Evolutionary conservation across 2,888 invertebrate genomes (phyloP).

Genomic region (Aethes cnicana): DNA sequence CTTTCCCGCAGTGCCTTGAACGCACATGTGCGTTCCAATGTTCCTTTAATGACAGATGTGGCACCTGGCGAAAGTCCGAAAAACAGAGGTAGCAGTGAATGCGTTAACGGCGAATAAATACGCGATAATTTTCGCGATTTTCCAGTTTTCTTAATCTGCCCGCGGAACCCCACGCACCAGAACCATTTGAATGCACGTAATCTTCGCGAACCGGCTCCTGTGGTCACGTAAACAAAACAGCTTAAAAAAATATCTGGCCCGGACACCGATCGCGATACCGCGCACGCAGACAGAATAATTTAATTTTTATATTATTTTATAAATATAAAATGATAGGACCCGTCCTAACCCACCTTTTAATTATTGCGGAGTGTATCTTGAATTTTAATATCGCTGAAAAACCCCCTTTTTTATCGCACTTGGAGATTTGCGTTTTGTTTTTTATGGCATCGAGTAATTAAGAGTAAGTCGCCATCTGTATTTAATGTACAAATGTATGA

Average conservation of each 20-base stretch:
- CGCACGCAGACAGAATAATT: conserved; percentile 74
- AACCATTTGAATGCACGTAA: conserved; percentile 72
- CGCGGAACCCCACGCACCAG: conserved; percentile 51
- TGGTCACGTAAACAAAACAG: conserved; percentile 74
- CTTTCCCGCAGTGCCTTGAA: too few species aligned
- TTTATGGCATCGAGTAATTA: conserved; percentile 40
- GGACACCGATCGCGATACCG: conserved; percentile 78
- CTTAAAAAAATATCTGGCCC: conserved; percentile 65
- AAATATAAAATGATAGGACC: conserved; percentile 66
- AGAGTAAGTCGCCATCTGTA: conserved; percentile 23
- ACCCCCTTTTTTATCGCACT: conserved; percentile 70
- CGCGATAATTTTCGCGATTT: too few species aligned
- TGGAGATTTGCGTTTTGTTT: conserved; percentile 62
- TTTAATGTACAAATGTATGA: too few species aligned
- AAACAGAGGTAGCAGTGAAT: too few species aligned
- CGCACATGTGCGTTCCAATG: too few species aligned
- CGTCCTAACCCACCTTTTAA: conserved; percentile 54
- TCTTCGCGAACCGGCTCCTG: conserved; percentile 61
- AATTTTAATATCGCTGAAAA: conserved; percentile 67
- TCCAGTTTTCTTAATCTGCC: neutral
- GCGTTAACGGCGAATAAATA: too few species aligned
- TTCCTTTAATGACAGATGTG: too few species aligned
- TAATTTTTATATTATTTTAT: conserved; percentile 72
- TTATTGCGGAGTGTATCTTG: conserved; percentile 58
- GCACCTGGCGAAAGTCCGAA: too few species aligned